These are phyloP conservation scores for Torymus aiolomorphi DNA, from an alignment of 2,888 invertebrate species.

Conservation along the genomic window DNA sequence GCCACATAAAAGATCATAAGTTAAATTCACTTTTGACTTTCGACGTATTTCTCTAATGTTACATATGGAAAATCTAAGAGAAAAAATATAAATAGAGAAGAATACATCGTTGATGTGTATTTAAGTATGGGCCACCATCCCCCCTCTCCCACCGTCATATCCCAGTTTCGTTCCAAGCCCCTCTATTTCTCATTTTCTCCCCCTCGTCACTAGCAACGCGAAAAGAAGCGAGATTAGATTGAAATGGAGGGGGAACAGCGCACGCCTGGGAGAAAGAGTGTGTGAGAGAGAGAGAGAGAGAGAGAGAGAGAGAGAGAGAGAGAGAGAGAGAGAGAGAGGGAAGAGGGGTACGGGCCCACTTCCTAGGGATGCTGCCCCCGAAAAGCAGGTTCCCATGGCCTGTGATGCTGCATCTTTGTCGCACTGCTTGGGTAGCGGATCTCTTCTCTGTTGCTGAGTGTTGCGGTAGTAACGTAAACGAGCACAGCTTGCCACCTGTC, in stretches of 20 bases:
- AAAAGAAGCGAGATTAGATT: conserved; percentile 37
- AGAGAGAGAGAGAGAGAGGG: conserved; percentile 43
- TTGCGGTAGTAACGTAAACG: too few species aligned
- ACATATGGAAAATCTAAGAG: too few species aligned
- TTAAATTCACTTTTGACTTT: conserved; percentile 2
- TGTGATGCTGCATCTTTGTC: conserved; percentile 28
- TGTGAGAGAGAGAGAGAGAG: too few species aligned
- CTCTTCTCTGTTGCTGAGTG: too few species aligned
- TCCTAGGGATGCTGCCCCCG: conserved; percentile 75
- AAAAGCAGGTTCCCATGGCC: conserved; percentile 76
- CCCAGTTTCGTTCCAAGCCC: conserved; percentile 55
- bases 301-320: conserved; percentile 27
- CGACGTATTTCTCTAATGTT: too few species aligned
- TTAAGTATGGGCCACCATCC: conserved; percentile 59
- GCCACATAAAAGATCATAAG: not conserved
- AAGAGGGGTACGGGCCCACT: conserved; percentile 66
- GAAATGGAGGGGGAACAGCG: not conserved
- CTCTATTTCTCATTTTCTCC: conserved; percentile 55
- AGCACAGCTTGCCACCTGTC: conserved; percentile 74
- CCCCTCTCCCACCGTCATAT: conserved; percentile 28
- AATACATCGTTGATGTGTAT: conserved; percentile 59
- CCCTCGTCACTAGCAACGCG: conserved; percentile 36
- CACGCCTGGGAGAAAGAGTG: too few species aligned
- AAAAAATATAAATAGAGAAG: conserved; percentile 19
- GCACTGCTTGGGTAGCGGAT: too few species aligned